Percentiles rank a stretch among this genome's conserved stretches.
Evolutionary conservation across 2,113 vertebrate species (phyloP).

Genomic region (Notiomystis cincta): DNA sequence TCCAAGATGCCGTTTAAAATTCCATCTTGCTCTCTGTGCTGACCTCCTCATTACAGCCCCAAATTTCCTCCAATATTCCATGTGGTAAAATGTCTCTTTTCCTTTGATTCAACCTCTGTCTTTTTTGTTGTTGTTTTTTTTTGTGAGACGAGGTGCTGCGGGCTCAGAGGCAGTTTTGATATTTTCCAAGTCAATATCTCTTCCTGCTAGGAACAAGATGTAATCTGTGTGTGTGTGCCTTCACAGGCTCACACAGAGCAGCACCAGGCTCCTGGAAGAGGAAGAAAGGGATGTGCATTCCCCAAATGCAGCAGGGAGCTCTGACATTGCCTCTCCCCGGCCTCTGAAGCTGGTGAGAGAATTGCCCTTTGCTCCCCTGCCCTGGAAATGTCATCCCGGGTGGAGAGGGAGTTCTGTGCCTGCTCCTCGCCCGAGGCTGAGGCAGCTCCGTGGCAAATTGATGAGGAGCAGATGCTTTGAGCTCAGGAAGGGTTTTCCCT

Average conservation of each 20-base stretch:
- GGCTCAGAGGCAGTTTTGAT: constrained; percentile 51
- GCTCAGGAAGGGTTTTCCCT: constrained; percentile 53
- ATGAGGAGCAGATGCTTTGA: constrained; percentile 64
- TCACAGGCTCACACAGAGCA: background rate
- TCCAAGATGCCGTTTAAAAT: background rate
- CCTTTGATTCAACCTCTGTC: background rate
- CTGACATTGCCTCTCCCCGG: background rate
- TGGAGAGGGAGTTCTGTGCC: constrained; percentile 22
- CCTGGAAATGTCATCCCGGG: constrained; percentile 58
- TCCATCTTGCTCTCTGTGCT: background rate
- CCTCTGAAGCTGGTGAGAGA: background rate
- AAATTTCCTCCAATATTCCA: background rate
- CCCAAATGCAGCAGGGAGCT: background rate
- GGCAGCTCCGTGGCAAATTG: constrained; percentile 43
- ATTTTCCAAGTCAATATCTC: constrained; percentile 64
- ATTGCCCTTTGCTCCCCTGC: constrained; percentile 46
- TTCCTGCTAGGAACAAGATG: constrained; percentile 55
- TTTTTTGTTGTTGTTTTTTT: background rate
- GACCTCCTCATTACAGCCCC: background rate
- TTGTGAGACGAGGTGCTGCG: constrained; percentile 12
- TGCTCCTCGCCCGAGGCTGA: constrained; percentile 29
- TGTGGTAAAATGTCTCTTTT: background rate
- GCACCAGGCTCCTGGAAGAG: background rate
- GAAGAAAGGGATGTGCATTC: background rate
- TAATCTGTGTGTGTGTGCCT: background rate